Conservation (phyloP, 2,797 vertebrate genomes). For the Acestrorhynchus altus region DNA sequence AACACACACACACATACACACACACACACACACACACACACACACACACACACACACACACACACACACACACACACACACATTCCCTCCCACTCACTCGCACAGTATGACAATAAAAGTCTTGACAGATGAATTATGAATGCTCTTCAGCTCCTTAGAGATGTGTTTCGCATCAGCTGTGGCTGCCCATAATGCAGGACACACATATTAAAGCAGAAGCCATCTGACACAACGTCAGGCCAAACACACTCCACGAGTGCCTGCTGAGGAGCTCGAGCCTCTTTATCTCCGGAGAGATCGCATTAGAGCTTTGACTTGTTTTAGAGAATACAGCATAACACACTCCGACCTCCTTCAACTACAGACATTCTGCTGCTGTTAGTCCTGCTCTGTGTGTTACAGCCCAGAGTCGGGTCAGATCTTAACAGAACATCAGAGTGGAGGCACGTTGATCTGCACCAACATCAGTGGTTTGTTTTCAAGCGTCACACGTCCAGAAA, state of each 20-base stretch:
- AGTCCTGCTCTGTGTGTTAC: too few relatives aligned
- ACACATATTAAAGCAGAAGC: background rate
- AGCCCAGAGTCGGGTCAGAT: too few relatives aligned
- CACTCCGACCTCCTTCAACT: too few relatives aligned
- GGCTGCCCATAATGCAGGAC: background rate
- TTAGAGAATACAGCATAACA: background rate
- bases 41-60: constrained; percentile 1
- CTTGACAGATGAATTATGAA: constrained; percentile 44
- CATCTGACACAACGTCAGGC: constrained; percentile 7
- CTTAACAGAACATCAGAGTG: too few relatives aligned
- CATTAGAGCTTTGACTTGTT: background rate
- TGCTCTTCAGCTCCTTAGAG: background rate
- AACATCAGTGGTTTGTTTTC: too few relatives aligned
- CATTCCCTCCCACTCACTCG: background rate
- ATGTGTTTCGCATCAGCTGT: background rate
- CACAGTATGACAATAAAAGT: constrained; percentile 30
- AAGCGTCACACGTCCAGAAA: too few relatives aligned
- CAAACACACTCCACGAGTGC: background rate
- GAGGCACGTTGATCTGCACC: too few relatives aligned
- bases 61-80: constrained; percentile 10
- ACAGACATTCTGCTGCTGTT: too few relatives aligned
- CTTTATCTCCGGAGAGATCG: background rate
- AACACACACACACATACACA: constrained; percentile 16
- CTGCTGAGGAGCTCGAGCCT: background rate
- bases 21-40: constrained; percentile 12